phyloP scores from a whole-genome alignment of 2,113 vertebrate species.

The Castor canadensis region DNA sequence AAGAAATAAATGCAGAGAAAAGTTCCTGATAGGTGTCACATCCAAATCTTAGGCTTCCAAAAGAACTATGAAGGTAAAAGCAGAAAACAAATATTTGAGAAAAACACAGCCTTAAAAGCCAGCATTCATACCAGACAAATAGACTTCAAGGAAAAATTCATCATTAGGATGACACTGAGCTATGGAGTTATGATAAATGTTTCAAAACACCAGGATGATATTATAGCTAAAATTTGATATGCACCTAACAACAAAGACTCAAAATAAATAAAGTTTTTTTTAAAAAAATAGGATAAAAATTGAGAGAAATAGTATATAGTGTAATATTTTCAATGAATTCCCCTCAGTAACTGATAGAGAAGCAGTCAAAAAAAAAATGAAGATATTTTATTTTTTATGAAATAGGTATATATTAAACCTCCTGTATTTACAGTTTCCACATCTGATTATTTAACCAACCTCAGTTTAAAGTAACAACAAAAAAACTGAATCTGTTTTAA shows the following conservation, averaged over 20 bases:
- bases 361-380: background rate
- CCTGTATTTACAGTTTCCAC: background rate
- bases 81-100: background rate
- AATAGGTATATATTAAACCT: background rate
- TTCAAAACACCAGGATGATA: background rate
- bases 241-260: background rate
- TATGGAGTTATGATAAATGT: background rate
- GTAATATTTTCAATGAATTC: background rate
- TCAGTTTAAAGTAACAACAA: background rate
- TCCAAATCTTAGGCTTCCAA: background rate
- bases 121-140: background rate
- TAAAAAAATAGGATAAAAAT: background rate
- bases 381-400: background rate
- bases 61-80: background rate
- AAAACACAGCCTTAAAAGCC: background rate
- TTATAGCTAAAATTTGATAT: background rate
- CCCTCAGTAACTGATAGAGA: background rate
- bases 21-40: background rate
- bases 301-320: background rate
- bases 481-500: background rate
- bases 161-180: background rate
- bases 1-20: background rate
- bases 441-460: background rate
- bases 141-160: background rate
- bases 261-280: background rate